Evolutionary conservation across 2,797 vertebrate species (phyloP), one percentile per base, ranked within the genome.

Genomic region (Gallinago stenura): DNA sequence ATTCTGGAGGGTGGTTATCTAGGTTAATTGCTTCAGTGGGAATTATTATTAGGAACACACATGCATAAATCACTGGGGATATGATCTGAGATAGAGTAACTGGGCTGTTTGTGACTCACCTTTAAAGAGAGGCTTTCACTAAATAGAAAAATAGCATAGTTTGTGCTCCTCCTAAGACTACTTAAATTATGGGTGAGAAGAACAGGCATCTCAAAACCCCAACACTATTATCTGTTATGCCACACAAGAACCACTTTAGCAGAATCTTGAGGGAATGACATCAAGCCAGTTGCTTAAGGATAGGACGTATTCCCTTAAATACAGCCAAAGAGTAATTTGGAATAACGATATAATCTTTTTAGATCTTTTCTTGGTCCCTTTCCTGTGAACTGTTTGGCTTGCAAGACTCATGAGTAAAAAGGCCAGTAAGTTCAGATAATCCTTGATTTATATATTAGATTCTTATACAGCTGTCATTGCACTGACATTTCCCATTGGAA

Each of bases 121-220:
- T 91, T 78, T 86, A 30, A 76, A 91, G 39, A 83, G 22, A 87
- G n/a, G 17, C 11, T 90, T 91, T 71, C 31, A 39, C 30, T 71
- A 94, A 89, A 78, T 17, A 81, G 6, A 56, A 66, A 89, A 93
- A 62, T 51, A 79, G 30, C 41, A 33, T 12, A 80, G 58, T 69
- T 45, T 91, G 56, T 93, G 68, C 61, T 92, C 33, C 60, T 94
- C 60, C 35, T 80, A 91, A 94, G 70, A 70, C 51, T 56, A 9
- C 33, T 94, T 58, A 91, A 94, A 94, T 89, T 85, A 92, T 43
- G 66, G 33, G 58, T 43, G 43, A 92, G 87, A 66, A 89, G 71
- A 89, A 45, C 7, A 79, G 28, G 39, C 46, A 86, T 91, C 84
- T 95, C 93, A 86, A 94, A 95, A 58, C 24, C 92, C 91, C 95